Conservation (phyloP, 2,113 vertebrate genomes). For the Azemiops feae region DNA sequence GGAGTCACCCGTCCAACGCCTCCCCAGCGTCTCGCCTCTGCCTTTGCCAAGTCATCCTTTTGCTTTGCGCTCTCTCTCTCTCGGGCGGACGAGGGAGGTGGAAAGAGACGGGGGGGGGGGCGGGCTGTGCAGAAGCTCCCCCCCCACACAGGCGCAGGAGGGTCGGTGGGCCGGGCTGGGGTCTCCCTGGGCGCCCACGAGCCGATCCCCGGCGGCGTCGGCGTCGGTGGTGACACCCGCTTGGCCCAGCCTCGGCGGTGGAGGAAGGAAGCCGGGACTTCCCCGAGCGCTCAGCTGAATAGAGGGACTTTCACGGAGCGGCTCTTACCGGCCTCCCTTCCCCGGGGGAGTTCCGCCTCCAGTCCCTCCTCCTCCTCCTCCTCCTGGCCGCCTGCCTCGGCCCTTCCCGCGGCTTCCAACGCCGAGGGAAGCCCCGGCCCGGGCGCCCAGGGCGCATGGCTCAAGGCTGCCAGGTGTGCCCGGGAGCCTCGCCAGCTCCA, state of each 20-base stretch:
- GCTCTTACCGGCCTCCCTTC: constrained; percentile 11
- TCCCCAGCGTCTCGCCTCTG: background rate
- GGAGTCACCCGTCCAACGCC: background rate
- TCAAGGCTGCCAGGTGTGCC: background rate
- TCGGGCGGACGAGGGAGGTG: background rate
- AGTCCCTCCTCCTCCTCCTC: background rate
- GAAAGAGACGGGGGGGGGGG: rapidly evolving
- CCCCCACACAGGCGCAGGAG: background rate
- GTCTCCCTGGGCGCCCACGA: background rate
- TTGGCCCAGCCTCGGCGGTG: background rate
- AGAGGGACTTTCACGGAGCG: constrained; percentile 9
- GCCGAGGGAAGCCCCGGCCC: background rate
- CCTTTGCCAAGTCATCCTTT: background rate
- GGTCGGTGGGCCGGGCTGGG: background rate
- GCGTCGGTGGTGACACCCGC: background rate
- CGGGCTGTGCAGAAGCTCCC: no score
- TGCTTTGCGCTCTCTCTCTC: background rate
- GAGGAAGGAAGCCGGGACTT: constrained; percentile 22
- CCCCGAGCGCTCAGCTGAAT: constrained; percentile 14
- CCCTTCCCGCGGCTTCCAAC: background rate
- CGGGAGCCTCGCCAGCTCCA: background rate
- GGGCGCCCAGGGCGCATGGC: background rate
- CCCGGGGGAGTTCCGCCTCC: constrained; percentile 16
- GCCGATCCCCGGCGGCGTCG: background rate
- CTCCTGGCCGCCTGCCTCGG: background rate